Conservation (phyloP, 2,113 vertebrate species). For the Phaethon lepturus region DNA sequence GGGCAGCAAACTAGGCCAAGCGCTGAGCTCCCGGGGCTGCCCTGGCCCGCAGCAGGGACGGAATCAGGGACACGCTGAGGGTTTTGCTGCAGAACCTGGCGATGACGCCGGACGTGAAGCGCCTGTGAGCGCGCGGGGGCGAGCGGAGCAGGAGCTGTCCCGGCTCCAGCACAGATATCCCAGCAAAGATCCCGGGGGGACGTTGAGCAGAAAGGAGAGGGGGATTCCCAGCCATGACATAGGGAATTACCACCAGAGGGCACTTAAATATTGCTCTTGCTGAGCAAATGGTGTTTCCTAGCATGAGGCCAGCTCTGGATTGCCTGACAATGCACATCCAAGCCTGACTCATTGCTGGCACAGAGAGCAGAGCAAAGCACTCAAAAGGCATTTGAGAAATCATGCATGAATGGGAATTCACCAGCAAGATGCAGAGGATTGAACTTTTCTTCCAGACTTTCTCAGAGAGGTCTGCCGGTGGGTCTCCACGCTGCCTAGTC, state of each 20-base stretch:
- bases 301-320: neutral
- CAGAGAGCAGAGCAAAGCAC: slow-evolving; percentile 2
- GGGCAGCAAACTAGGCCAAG: neutral
- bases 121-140: accelerated
- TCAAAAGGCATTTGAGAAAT: slow-evolving; percentile 41
- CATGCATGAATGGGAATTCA: slow-evolving; percentile 16
- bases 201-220: neutral
- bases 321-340: slow-evolving; percentile 7
- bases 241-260: slow-evolving; percentile 27
- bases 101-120: accelerated
- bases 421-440: neutral
- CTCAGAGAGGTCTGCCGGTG: neutral
- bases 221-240: neutral
- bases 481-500: neutral
- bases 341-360: slow-evolving; percentile 49
- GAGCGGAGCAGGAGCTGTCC: neutral
- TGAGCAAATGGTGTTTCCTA: neutral
- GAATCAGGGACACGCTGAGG: neutral
- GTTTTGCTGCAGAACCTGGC: neutral
- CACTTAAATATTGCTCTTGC: neutral
- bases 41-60: neutral
- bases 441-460: neutral
- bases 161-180: accelerated
- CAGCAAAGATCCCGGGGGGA: neutral
- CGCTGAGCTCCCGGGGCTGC: accelerated